Evolutionary conservation across 2,888 invertebrate genomes (phyloP).

Genomic region (Cistogaster globosa): DNA sequence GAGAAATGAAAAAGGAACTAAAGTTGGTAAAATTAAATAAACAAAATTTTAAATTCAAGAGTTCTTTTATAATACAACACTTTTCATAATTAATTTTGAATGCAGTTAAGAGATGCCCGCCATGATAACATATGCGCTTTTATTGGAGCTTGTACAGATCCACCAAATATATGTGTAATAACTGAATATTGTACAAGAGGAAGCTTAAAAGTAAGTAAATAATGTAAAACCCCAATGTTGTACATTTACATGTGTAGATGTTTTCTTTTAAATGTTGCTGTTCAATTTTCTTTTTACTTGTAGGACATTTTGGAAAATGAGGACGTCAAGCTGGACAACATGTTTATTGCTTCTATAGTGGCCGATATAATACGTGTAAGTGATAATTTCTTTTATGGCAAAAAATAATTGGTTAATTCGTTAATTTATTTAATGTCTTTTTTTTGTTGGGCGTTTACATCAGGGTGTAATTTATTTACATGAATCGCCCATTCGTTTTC

Average conservation of each 20-base stretch:
- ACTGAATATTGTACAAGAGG: constrained; percentile 95
- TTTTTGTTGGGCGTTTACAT: constrained; percentile 46
- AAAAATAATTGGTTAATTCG: constrained; percentile 4
- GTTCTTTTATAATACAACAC: not conserved
- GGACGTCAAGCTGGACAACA: constrained; percentile 96
- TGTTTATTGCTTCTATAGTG: constrained; percentile 97
- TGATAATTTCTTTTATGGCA: constrained; percentile 66
- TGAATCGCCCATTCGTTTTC: constrained; percentile 92
- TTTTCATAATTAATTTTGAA: not conserved
- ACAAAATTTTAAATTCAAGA: not conserved
- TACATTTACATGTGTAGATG: not conserved
- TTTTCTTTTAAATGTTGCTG: not conserved
- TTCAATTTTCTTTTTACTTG: constrained; percentile 26
- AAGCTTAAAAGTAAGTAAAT: constrained; percentile 90
- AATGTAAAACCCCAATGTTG: too few relatives aligned
- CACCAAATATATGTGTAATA: constrained; percentile 94
- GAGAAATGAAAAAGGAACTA: constrained; percentile 95
- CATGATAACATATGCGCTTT: constrained; percentile 96
- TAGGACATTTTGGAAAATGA: constrained; percentile 97
- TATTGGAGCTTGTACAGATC: constrained; percentile 95
- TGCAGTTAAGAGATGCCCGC: constrained; percentile 92
- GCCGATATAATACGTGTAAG: constrained; percentile 96
- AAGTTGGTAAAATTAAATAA: constrained; percentile 87
- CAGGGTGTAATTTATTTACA: constrained; percentile 96
- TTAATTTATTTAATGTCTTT: too few relatives aligned